These are phyloP conservation scores for Marmota monax DNA, from an alignment of 2,113 vertebrate genomes.

Conservation along the genomic window DNA sequence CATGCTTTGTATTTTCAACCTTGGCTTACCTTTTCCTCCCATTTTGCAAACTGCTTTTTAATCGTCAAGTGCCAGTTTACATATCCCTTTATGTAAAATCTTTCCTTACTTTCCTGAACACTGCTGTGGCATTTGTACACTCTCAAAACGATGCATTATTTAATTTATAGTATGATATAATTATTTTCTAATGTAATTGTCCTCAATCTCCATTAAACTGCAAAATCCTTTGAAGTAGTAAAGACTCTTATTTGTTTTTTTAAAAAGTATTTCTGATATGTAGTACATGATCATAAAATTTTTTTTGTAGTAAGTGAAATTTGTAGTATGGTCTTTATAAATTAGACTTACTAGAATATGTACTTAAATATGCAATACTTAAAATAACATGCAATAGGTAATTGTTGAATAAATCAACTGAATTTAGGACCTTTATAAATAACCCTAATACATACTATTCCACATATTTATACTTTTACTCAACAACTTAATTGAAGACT, in stretches of 20 bases:
- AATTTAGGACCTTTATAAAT: constrained; percentile 48
- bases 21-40: constrained; percentile 27
- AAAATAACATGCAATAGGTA: not conserved
- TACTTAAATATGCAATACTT: constrained; percentile 51
- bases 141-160: constrained; percentile 22
- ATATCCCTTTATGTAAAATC: constrained; percentile 30
- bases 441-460: not conserved
- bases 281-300: not conserved
- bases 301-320: constrained; percentile 55
- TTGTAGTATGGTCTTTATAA: not conserved
- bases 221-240: not conserved
- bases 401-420: constrained; percentile 38
- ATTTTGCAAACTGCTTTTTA: constrained; percentile 59
- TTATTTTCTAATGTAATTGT: constrained; percentile 17
- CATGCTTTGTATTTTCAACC: constrained; percentile 50
- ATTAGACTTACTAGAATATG: constrained; percentile 36
- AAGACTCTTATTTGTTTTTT: constrained; percentile 13
- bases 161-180: constrained; percentile 33
- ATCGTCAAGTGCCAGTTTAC: constrained; percentile 38
- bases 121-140: constrained; percentile 26
- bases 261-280: not conserved
- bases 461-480: constrained; percentile 17
- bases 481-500: constrained; percentile 33
- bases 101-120: constrained; percentile 20
- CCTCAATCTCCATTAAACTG: constrained; percentile 31